phyloP scores from a whole-genome alignment of 2,888 invertebrate genomes.

The Ferdinandea cuprea region DNA sequence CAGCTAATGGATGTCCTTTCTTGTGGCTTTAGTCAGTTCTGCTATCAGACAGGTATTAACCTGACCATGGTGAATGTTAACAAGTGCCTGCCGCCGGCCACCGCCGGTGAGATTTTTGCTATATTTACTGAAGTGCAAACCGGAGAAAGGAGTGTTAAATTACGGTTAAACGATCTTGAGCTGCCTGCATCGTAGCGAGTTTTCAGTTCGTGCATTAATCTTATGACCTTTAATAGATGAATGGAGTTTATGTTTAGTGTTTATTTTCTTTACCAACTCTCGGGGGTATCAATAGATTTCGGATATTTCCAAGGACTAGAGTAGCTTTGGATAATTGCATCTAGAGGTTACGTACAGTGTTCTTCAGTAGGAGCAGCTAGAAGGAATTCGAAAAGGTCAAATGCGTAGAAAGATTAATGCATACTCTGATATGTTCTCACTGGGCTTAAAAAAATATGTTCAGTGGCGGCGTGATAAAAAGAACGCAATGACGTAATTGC shows the following conservation, averaged over 20 bases:
- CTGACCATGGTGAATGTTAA: constrained; percentile 61
- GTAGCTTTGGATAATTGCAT: too few species aligned
- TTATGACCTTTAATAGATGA: constrained; percentile 15
- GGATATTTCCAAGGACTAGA: neutral
- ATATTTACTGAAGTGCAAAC: constrained; percentile 20
- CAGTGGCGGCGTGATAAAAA: too few species aligned
- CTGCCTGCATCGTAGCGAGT: neutral
- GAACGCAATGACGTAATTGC: too few species aligned
- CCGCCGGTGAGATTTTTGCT: constrained; percentile 43
- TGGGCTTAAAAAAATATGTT: too few species aligned
- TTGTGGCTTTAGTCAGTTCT: constrained; percentile 59
- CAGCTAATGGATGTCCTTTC: constrained; percentile 71
- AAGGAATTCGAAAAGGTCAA: too few species aligned
- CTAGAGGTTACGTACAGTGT: too few species aligned
- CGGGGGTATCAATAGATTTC: neutral
- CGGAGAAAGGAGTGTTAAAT: constrained; percentile 55
- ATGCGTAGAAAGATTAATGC: too few species aligned
- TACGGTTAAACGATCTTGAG: constrained; percentile 36
- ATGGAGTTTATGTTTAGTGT: neutral
- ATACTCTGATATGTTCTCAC: too few species aligned
- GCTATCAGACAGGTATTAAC: constrained; percentile 62
- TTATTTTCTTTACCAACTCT: too few species aligned
- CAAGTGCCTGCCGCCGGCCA: constrained; percentile 65
- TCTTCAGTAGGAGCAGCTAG: too few species aligned
- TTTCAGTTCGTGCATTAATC: constrained; percentile 17